Evolutionary conservation across 2,888 invertebrate genomes (phyloP), one percentile per base, ranked within the genome.

Genomic region (Sturmia bella): DNA sequence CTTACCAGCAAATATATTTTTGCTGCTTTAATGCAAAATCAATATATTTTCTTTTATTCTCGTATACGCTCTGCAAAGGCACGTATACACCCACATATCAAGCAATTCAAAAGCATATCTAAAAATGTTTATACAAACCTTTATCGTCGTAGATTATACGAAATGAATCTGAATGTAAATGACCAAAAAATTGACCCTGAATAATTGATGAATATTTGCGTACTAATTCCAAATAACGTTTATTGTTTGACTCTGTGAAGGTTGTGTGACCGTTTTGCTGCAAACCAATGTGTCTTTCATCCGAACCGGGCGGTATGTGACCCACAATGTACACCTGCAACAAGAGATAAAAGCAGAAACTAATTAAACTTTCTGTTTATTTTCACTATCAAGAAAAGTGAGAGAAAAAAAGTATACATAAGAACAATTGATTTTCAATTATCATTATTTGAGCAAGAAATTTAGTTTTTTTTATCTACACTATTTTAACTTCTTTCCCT

Each of bases 111-210:
- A n/a, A n/a, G n/a, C n/a, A n/a, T n/a, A n/a, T 43, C 15, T 43
- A 15, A 12, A 43, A 17, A 21, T n/a, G 2, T 0, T 21, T 7
- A 37, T 37, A 86, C 92, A 91, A 91, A 96, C 96, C 96, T 88
- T 92, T 92, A 84, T 94, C 93, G 88, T 95, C 95, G 91, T 96
- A 96, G 87, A 97, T 94, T 83, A 97, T 93, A 50, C 97, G 92
- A 91, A 98, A 98, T 0, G 96, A 96, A 89, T 98, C 98, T 61
- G 97, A 96, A 91, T 98, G 98, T 84, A 96, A 93, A 89, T 98
- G 97, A 5, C 97, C 98, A 88, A 97, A 98, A 92, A 98, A 97
- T 91, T 98, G 97, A 21, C 97, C 97, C 32, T 95, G 95, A 86
- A 98, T 97, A 86, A 96, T 95, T 87, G 94, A 93, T 39, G 96